Percentiles rank a stretch among this genome's conserved stretches.
Conservation (phyloP, 2,113 vertebrate genomes). For the Oreocharis arfaki region DNA sequence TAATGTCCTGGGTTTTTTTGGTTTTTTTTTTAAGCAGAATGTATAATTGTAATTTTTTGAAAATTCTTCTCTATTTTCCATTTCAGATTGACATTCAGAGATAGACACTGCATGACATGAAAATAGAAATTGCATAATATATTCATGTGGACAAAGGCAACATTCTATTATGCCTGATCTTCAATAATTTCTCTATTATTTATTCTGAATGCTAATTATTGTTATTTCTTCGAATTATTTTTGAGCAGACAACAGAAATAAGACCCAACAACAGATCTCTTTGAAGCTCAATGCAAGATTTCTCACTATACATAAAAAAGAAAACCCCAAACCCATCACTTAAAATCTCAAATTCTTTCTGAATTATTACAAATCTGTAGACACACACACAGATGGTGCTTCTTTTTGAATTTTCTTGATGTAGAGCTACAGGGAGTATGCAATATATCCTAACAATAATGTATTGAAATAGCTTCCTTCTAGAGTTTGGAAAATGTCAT, state of each 20-base stretch:
- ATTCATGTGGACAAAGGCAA: neutral
- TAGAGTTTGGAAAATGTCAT: neutral
- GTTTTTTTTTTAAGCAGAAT: neutral
- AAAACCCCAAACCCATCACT: fast-evolving
- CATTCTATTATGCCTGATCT: neutral
- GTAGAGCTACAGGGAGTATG: neutral
- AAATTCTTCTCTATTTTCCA: neutral
- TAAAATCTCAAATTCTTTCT: neutral
- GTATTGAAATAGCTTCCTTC: neutral
- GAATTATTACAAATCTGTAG: neutral
- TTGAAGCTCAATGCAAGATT: neutral
- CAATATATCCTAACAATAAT: neutral
- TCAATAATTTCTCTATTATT: neutral
- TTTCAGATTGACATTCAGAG: neutral
- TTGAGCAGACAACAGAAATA: neutral
- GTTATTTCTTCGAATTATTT: neutral
- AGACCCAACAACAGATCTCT: neutral
- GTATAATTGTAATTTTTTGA: neutral
- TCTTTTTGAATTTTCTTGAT: neutral
- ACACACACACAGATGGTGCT: neutral
- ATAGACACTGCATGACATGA: neutral
- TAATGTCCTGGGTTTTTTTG: neutral
- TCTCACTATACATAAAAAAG: neutral
- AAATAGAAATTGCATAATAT: neutral
- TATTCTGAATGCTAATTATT: neutral